These are phyloP conservation scores for Andrena flavipes DNA, from an alignment of 2,888 invertebrate genomes.

Conservation along the genomic window DNA sequence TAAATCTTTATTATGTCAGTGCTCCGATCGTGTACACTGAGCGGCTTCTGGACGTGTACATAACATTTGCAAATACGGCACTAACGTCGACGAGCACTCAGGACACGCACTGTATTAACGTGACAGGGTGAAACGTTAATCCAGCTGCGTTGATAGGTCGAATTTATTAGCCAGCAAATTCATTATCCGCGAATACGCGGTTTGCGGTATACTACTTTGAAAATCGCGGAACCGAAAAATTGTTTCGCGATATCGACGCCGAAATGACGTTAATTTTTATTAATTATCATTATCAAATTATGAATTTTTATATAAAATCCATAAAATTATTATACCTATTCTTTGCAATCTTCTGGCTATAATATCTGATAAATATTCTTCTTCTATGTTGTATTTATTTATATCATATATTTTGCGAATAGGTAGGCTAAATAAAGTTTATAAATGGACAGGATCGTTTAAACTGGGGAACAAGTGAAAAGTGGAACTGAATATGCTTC, in stretches of 20 bases:
- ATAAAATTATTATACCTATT: too few relatives aligned
- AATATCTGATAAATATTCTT: too few relatives aligned
- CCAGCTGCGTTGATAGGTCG: constrained; percentile 52
- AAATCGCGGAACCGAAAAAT: constrained; percentile 42
- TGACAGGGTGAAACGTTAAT: constrained; percentile 55
- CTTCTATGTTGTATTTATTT: too few relatives aligned
- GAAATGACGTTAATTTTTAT: constrained; percentile 10
- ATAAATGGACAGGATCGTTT: too few relatives aligned
- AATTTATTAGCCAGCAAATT: constrained; percentile 58
- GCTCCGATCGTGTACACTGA: constrained; percentile 21
- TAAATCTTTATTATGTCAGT: constrained; percentile 62
- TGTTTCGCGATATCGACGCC: constrained; percentile 5
- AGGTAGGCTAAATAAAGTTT: too few relatives aligned
- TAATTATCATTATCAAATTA: background rate
- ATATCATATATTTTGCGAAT: too few relatives aligned
- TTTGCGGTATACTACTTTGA: constrained; percentile 22
- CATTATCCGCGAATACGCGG: constrained; percentile 44
- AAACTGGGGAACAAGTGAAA: too few relatives aligned
- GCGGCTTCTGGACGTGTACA: constrained; percentile 56
- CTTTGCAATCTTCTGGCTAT: too few relatives aligned
- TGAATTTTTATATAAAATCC: too few relatives aligned
- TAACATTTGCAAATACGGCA: constrained; percentile 57
- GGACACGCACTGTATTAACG: constrained; percentile 46
- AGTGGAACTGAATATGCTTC: too few relatives aligned
- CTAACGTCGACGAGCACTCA: constrained; percentile 53